phyloP scores from a whole-genome alignment of 2,797 vertebrate genomes.

The Neosilurus hyrtlii region DNA sequence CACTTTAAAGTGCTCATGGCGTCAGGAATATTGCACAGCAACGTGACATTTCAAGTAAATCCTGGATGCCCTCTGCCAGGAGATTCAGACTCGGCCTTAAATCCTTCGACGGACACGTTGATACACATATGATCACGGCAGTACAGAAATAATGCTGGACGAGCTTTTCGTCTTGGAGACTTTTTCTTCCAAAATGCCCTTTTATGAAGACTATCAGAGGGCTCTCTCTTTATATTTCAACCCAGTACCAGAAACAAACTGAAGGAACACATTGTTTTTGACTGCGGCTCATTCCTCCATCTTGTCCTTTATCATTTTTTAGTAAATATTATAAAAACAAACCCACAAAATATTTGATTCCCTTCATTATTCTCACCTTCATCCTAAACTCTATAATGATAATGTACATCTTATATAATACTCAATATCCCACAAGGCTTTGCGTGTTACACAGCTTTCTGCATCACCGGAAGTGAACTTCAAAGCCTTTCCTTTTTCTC shows the following conservation, averaged over 20 bases:
- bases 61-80: neutral
- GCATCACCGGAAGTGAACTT: conserved; percentile 42
- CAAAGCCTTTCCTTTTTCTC: conserved; percentile 29
- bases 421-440: conserved; percentile 57
- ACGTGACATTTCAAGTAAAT: neutral
- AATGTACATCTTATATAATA: neutral
- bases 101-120: neutral
- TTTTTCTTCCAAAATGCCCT: neutral
- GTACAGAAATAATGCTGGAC: neutral
- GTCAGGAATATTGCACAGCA: too few species aligned
- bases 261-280: neutral
- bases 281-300: neutral
- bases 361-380: too few species aligned
- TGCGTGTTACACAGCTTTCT: neutral
- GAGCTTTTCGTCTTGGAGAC: neutral
- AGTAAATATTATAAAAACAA: neutral
- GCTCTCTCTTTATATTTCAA: too few species aligned
- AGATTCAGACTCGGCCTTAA: neutral
- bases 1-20: neutral
- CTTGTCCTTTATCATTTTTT: neutral
- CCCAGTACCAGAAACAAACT: too few species aligned
- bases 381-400: too few species aligned
- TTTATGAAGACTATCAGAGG: neutral
- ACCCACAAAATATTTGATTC: neutral
- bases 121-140: neutral